Evolutionary conservation across 2,113 vertebrate genomes (phyloP).

Genomic region (Dendropsophus ebraccatus): DNA sequence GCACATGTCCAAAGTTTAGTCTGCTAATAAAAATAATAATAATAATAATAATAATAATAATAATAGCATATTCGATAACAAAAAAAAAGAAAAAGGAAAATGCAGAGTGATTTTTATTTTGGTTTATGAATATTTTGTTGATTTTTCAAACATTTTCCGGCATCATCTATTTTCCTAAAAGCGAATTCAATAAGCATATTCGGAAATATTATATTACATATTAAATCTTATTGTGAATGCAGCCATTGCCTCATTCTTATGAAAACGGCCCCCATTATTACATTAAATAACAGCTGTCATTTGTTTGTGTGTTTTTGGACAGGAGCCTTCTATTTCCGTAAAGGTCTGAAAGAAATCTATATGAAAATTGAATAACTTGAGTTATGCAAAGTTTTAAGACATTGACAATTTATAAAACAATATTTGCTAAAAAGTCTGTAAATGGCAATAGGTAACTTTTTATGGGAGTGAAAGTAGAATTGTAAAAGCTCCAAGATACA

Average conservation of each 20-base stretch:
- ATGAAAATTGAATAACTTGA: neutral
- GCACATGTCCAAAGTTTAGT: neutral
- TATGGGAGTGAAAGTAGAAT: neutral
- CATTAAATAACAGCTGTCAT: constrained; percentile 12
- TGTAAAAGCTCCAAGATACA: constrained; percentile 33
- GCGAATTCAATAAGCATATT: constrained; percentile 38
- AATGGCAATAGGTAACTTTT: neutral
- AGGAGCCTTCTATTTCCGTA: constrained; percentile 9
- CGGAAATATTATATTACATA: constrained; percentile 26
- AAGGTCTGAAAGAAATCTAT: neutral
- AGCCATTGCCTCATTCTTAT: constrained; percentile 12
- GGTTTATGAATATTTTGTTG: neutral
- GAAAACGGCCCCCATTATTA: constrained; percentile 19
- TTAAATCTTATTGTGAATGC: constrained; percentile 34
- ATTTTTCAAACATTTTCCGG: neutral
- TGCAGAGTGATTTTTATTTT: neutral
- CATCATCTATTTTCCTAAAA: constrained; percentile 7
- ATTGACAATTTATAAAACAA: constrained; percentile 37
- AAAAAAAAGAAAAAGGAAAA: neutral
- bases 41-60: neutral
- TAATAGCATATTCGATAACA: neutral
- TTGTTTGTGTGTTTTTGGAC: constrained; percentile 25
- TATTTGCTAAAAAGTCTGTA: constrained; percentile 31
- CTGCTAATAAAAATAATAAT: neutral
- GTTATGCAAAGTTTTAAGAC: constrained; percentile 8